phyloP scores from a whole-genome alignment of 1,140 invertebrate species.

The Leguminivora glycinivorella region DNA sequence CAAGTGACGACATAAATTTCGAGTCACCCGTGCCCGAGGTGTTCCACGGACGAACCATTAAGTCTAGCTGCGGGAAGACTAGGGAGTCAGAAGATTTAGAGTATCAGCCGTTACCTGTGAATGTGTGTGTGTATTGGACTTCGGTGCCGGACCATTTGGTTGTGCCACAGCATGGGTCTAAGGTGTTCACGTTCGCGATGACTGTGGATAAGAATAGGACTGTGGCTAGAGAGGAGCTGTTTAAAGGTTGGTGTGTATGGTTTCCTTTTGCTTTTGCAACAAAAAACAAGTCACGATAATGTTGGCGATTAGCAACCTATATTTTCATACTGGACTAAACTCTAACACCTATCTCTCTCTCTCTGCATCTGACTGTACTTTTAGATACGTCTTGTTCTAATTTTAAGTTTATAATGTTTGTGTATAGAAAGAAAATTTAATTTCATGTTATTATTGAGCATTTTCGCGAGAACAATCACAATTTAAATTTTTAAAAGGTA shows the following conservation, averaged over 20 bases:
- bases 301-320: no score
- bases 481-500: no score
- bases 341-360: no score
- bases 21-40: constrained; percentile 57
- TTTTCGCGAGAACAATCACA: no score
- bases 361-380: no score
- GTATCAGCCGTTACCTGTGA: constrained; percentile 68
- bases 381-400: no score
- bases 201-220: constrained; percentile 75
- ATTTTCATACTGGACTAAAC: no score
- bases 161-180: constrained; percentile 61
- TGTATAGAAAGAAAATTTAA: no score
- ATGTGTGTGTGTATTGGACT: constrained; percentile 74
- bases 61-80: constrained; percentile 69
- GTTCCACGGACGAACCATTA: constrained; percentile 58
- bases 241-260: constrained; percentile 65
- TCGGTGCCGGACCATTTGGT: constrained; percentile 75
- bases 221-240: constrained; percentile 75
- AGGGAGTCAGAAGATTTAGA: constrained; percentile 62
- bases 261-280: not conserved
- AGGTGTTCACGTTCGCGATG: constrained; percentile 77
- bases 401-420: no score
- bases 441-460: no score
- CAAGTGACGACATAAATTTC: constrained; percentile 68
- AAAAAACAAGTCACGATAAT: no score